Base-by-base conservation (phyloP, 2,888 invertebrate genomes). In the Lamproptera curius region DNA sequence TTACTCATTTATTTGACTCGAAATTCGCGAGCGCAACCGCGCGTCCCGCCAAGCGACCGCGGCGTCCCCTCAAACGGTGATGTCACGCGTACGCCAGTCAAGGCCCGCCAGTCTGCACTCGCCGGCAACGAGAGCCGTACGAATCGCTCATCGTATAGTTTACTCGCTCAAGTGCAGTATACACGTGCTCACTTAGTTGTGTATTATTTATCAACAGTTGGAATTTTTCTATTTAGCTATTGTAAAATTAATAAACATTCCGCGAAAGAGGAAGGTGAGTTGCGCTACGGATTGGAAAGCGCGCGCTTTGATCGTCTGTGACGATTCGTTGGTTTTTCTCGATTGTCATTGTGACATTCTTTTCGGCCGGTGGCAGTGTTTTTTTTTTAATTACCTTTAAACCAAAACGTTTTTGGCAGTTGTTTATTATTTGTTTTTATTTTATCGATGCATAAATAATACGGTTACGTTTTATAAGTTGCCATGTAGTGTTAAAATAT, bases 251-350 rank as follows among this genome's bases (percentile, higher is more conserved):
- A 70, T 63, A 63, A 85, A 72, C 70, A 86, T 86, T 83, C 86
- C 87, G 64, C 84, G 86, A 8, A 87, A 85, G 70, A 77, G 83
- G 77, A 87, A 87, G 86, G 86, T 87, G 62, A 84, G 85, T 78
- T 53, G 53, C 52, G 56, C 52, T 42, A 42, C 40, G 31, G 37
- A 34, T 45, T 16, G 45, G 49, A 43, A 48, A 15, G 23, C 38
- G 38, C 42, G 46, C 13, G 10, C 15, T 42, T 35, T 17, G 15
- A 37, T 33, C 37, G 6, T 13, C n/a, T 38, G 28, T 16, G 33
- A 23, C 15, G 15, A 1, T 36, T 28, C 11, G 28, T 2, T 20
- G 13, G 14, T 16, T 26, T 13, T 20, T 36, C 17, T 26, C 20
- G n/a, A 10, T 5, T 10, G 0, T 13, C 9, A 10, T 33, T n/a